A percentile compares a stretch with the other conserved stretches of the same genome.
Evolutionary conservation across 1,140 invertebrate species (phyloP).

Genomic region (Drosophila chauvacae): DNA sequence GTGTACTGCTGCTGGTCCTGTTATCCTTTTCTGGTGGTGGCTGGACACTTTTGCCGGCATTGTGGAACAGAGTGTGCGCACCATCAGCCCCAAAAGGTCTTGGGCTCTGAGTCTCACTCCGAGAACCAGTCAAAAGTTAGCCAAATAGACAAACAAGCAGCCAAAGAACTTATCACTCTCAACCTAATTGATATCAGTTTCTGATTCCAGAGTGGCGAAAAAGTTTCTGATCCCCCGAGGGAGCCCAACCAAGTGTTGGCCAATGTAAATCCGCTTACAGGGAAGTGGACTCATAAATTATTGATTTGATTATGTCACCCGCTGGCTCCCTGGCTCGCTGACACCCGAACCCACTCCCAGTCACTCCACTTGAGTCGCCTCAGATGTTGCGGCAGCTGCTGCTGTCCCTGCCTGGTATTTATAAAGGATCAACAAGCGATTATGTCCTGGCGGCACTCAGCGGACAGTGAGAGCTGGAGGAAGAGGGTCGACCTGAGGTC

Average conservation of each 20-base stretch:
- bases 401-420: conserved; percentile 63
- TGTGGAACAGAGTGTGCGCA: conserved; percentile 71
- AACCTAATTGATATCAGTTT: conserved; percentile 79
- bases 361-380: conserved; percentile 12
- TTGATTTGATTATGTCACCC: conserved; percentile 82
- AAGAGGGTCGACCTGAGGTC: conserved; percentile 20
- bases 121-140: conserved; percentile 57
- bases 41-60: conserved; percentile 54
- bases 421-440: conserved; percentile 82
- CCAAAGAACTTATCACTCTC: conserved; percentile 75
- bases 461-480: conserved; percentile 4
- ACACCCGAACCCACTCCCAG: background rate
- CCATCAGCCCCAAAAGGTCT: background rate
- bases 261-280: conserved; percentile 78
- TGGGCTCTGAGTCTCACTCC: background rate
- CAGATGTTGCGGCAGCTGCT: conserved; percentile 41
- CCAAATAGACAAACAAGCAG: conserved; percentile 60
- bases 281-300: conserved; percentile 81
- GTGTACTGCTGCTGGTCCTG: conserved; percentile 14
- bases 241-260: conserved; percentile 57
- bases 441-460: conserved; percentile 67
- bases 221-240: conserved; percentile 44
- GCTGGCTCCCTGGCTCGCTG: conserved; percentile 11
- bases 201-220: conserved; percentile 52
- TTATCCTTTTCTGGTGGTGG: conserved; percentile 46